A percentile compares a stretch with the other conserved stretches of the same genome.
These are phyloP conservation scores for Nannoperca australis DNA, from an alignment of 2,797 vertebrate species.

Conservation along the genomic window DNA sequence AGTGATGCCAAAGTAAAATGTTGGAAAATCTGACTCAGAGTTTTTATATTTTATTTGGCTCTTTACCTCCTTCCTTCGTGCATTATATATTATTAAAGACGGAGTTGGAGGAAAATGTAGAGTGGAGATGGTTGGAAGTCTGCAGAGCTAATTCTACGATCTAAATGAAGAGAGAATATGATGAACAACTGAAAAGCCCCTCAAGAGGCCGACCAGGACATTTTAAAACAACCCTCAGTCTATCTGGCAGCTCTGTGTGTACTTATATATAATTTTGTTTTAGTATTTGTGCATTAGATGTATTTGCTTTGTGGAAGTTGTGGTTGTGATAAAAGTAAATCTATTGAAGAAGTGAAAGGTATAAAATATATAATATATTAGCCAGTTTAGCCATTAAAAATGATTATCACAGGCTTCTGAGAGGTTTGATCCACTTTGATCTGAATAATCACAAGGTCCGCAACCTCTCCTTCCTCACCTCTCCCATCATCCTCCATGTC, in stretches of 20 bases:
- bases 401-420: background rate
- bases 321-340: background rate
- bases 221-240: background rate
- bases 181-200: background rate
- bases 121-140: background rate
- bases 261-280: too few species aligned
- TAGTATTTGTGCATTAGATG: background rate
- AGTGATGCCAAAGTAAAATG: background rate
- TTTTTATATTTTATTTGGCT: background rate
- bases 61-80: background rate
- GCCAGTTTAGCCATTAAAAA: background rate
- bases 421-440: constrained; percentile 1
- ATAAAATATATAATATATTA: background rate
- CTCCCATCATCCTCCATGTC: constrained; percentile 48
- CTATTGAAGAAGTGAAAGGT: background rate
- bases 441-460: too few species aligned
- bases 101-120: background rate
- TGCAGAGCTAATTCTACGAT: background rate
- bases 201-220: too few species aligned
- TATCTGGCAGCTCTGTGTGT: background rate
- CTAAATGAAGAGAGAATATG: background rate
- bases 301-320: background rate
- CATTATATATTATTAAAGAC: background rate
- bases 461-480: constrained; percentile 35
- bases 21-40: background rate